These are phyloP conservation scores for Serilophus lunatus DNA, from an alignment of 2,113 vertebrate species.

Conservation along the genomic window DNA sequence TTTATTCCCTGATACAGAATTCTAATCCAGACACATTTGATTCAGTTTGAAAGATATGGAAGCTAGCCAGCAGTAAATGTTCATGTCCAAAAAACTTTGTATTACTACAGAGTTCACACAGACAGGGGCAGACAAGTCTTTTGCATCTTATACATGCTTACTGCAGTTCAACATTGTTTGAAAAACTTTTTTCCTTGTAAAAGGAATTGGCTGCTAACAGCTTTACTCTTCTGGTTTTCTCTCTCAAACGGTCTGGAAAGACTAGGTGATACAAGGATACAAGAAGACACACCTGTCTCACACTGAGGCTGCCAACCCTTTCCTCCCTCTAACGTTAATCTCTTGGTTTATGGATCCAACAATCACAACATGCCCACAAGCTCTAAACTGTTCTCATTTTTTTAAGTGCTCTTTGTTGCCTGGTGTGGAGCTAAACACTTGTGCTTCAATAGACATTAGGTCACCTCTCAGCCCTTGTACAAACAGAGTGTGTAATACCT, in stretches of 20 bases:
- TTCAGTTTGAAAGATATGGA: neutral
- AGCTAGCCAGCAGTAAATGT: neutral
- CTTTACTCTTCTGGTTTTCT: neutral
- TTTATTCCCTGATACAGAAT: neutral
- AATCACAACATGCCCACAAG: neutral
- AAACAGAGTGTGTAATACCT: slow-evolving; percentile 75
- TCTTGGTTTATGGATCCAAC: neutral
- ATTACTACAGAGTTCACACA: neutral
- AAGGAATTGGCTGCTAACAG: neutral
- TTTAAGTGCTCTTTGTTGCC: slow-evolving; percentile 68
- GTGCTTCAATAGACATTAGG: slow-evolving; percentile 77
- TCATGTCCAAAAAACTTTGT: slow-evolving; percentile 2
- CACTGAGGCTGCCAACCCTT: neutral
- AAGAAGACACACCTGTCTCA: neutral
- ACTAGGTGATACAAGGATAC: neutral
- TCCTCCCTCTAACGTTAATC: neutral
- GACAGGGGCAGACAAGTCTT: neutral
- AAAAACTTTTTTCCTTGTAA: neutral
- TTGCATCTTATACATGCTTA: neutral
- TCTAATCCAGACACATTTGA: neutral
- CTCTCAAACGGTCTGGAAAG: slow-evolving; percentile 4
- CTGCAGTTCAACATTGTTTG: neutral
- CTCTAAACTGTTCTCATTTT: slow-evolving; percentile 66
- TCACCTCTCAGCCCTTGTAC: slow-evolving; percentile 67
- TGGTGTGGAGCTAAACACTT: slow-evolving; percentile 44